These are phyloP conservation scores for Brienomyrus brachyistius DNA, from an alignment of 2,113 vertebrate genomes.

Conservation along the genomic window DNA sequence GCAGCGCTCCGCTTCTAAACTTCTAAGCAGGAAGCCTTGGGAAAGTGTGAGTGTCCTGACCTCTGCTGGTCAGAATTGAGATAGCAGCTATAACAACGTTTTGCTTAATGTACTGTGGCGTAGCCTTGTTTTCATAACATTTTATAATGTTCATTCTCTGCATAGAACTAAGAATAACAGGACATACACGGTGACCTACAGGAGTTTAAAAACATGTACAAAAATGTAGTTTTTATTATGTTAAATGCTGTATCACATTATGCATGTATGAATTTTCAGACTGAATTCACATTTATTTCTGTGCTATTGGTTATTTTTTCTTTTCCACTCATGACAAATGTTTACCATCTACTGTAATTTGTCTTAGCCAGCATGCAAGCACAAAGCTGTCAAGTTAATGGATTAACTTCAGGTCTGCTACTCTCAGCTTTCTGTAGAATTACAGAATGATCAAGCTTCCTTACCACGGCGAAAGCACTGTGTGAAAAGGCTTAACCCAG, in stretches of 20 bases:
- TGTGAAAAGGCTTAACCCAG: background rate
- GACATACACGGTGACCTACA: background rate
- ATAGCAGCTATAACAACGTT: background rate
- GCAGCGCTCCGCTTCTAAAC: background rate
- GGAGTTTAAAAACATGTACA: background rate
- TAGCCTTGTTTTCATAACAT: background rate
- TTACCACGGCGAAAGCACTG: background rate
- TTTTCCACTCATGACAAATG: background rate
- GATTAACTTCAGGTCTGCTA: conserved; percentile 6
- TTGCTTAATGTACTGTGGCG: background rate
- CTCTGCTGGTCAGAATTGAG: conserved; percentile 5
- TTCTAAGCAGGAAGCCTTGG: background rate
- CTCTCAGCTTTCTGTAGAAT: conserved; percentile 8
- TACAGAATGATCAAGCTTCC: background rate
- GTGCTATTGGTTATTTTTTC: background rate
- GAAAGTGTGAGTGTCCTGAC: background rate
- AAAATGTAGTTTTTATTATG: background rate
- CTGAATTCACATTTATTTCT: background rate
- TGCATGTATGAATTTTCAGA: background rate
- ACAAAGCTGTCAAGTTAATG: background rate
- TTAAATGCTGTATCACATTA: background rate
- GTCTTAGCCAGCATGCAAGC: background rate
- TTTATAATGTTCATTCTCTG: background rate
- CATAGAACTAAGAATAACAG: background rate
- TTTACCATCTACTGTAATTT: background rate